A percentile compares a stretch with the other conserved stretches of the same genome.
These are phyloP conservation scores for Iguana delicatissima DNA, from an alignment of 2,797 vertebrate genomes.

Conservation along the genomic window DNA sequence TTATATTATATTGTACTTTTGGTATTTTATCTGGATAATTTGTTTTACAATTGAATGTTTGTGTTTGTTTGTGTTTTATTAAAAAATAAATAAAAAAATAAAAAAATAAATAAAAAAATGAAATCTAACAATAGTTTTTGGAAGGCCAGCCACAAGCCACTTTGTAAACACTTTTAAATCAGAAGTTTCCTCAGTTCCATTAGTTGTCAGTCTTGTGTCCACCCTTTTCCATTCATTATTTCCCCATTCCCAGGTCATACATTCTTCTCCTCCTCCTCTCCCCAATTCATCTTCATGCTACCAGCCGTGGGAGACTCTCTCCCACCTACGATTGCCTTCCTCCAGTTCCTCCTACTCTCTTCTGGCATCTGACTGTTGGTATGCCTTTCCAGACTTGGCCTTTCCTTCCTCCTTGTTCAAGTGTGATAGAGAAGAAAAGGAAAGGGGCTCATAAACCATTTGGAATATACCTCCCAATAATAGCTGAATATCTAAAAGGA, in stretches of 20 bases:
- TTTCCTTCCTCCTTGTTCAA: too few relatives aligned
- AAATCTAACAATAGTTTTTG: not conserved
- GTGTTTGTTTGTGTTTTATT: too few relatives aligned
- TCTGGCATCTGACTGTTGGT: not conserved
- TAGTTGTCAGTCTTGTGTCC: not conserved
- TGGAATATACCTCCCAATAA: not conserved
- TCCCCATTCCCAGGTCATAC: not conserved
- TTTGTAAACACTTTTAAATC: not conserved
- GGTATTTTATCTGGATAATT: too few relatives aligned
- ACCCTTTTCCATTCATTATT: not conserved
- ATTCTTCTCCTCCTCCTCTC: not conserved
- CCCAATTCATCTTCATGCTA: not conserved
- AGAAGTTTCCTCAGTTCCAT: not conserved
- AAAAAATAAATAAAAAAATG: not conserved
- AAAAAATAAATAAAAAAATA: too few relatives aligned
- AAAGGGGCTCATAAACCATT: too few relatives aligned
- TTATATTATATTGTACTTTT: too few relatives aligned
- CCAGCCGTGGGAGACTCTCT: not conserved
- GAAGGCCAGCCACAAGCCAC: not conserved
- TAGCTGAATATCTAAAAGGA: not conserved
- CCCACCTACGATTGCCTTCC: not conserved
- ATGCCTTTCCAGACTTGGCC: not conserved
- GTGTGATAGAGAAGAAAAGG: too few relatives aligned
- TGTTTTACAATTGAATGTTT: too few relatives aligned
- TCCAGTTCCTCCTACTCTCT: not conserved